A percentile compares a stretch with the other conserved stretches of the same genome.
Conservation (phyloP, 2,888 invertebrate species). For the Conchocele bisecta region DNA sequence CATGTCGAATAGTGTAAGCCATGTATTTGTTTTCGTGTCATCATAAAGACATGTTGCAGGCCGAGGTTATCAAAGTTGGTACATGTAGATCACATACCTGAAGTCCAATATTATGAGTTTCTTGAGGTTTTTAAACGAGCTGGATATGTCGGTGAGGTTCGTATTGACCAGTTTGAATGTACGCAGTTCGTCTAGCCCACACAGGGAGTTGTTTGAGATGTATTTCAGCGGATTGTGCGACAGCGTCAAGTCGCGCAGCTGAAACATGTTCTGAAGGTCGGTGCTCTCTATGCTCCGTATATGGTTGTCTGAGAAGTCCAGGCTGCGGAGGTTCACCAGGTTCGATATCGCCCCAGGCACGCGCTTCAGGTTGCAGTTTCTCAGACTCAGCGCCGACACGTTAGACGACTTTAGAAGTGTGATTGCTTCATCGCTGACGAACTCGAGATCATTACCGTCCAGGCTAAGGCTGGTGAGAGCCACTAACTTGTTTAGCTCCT, state of each 20-base stretch:
- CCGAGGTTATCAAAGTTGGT: no score
- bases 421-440: constrained; percentile 64
- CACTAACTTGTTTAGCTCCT: constrained; percentile 42
- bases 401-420: constrained; percentile 44
- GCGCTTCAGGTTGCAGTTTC: constrained; percentile 58
- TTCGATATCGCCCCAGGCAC: constrained; percentile 63
- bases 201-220: constrained; percentile 57
- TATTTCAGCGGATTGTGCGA: constrained; percentile 61
- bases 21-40: no score
- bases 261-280: constrained; percentile 48
- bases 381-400: constrained; percentile 52
- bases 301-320: constrained; percentile 57
- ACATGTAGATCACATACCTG: no score
- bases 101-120: no score
- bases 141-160: constrained; percentile 43
- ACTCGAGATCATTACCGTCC: constrained; percentile 58
- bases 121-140: constrained; percentile 39
- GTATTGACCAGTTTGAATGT: constrained; percentile 47
- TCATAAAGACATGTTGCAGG: no score
- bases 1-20: no score
- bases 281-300: constrained; percentile 63
- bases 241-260: constrained; percentile 37
- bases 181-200: constrained; percentile 38
- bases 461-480: constrained; percentile 44
- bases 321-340: constrained; percentile 32